Conservation (phyloP, 2,113 vertebrate genomes). For the Entomyzon cyanotis region DNA sequence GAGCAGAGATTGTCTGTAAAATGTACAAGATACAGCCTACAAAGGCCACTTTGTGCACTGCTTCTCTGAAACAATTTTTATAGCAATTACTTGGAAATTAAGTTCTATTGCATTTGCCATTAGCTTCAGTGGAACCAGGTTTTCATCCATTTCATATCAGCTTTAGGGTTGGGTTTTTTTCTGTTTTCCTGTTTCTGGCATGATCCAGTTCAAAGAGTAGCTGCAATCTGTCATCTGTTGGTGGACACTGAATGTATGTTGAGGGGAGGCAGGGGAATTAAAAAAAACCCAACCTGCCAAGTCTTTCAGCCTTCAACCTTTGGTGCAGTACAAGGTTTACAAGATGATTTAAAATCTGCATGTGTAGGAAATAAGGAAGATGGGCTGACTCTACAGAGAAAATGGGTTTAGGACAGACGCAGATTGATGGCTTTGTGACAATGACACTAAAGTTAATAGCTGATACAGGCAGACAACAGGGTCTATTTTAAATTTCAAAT, state of each 20-base stretch:
- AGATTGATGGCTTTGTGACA: slow-evolving; percentile 66
- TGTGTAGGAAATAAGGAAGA: slow-evolving; percentile 42
- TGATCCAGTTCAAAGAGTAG: background rate
- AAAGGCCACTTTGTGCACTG: background rate
- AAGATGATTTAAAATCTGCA: slow-evolving; percentile 61
- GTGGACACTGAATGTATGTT: background rate
- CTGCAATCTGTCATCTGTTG: slow-evolving; percentile 9
- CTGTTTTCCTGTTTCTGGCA: background rate
- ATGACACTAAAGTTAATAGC: slow-evolving; percentile 68
- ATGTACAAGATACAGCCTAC: background rate
- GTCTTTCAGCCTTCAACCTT: slow-evolving; percentile 22
- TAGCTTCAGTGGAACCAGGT: background rate
- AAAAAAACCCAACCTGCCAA: background rate
- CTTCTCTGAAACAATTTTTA: background rate
- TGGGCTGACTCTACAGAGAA: slow-evolving; percentile 25
- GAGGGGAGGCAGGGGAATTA: background rate
- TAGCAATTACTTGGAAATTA: background rate
- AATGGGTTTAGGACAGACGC: slow-evolving; percentile 28
- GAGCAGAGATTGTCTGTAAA: background rate
- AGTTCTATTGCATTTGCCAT: background rate
- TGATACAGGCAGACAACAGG: slow-evolving; percentile 40
- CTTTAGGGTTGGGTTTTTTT: background rate
- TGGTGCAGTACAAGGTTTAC: slow-evolving; percentile 42
- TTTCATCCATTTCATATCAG: background rate
- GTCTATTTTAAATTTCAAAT: slow-evolving; percentile 66